Conservation (phyloP, 30 jellyfish, hydroid and myxozoan species). For the Mastigias papua region DNA sequence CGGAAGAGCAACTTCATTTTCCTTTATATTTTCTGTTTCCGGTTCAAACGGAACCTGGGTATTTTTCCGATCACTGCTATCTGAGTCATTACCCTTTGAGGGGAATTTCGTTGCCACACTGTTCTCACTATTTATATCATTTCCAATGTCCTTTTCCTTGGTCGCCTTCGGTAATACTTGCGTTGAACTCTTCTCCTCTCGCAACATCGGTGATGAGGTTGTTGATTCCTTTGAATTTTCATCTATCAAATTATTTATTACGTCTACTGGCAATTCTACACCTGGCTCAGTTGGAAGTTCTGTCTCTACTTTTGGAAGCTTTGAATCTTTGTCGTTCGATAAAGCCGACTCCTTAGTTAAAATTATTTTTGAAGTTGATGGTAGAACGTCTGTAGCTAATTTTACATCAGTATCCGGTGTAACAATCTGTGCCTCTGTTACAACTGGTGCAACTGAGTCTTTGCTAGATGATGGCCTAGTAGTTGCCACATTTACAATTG, state of each 20-base stretch:
- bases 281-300: conserved; percentile 7
- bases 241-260: background rate
- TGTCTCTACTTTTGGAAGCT: conserved; percentile 11
- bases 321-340: background rate
- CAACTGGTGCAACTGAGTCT: conserved; percentile 10
- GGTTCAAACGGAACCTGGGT: conserved; percentile 36
- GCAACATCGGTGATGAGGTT: background rate
- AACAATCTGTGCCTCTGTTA: background rate
- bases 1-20: background rate
- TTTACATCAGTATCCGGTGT: no score
- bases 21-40: background rate
- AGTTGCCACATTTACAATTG: background rate
- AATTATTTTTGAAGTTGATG: background rate
- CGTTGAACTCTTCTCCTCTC: background rate
- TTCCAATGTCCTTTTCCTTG: background rate
- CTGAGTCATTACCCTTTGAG: background rate
- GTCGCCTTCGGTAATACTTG: background rate
- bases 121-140: background rate
- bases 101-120: background rate
- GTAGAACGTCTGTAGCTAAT: background rate
- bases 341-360: background rate
- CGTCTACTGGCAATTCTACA: background rate
- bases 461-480: background rate
- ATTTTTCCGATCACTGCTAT: background rate
- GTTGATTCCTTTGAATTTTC: background rate